phyloP scores from a whole-genome alignment of 2,797 vertebrate genomes.

The Cryptoblepharus egeriae region DNA sequence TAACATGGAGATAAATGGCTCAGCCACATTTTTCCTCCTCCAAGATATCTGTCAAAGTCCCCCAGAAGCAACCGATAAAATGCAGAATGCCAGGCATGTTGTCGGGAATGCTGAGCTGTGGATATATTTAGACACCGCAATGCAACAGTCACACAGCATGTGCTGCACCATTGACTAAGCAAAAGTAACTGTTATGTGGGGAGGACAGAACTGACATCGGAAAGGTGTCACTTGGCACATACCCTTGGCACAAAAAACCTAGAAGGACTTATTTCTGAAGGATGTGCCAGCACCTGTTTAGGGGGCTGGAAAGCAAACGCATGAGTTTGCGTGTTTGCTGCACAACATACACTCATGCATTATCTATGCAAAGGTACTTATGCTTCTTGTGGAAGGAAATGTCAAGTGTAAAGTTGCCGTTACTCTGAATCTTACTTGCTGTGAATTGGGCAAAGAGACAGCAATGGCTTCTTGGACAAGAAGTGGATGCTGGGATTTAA shows the following conservation, averaged over 20 bases:
- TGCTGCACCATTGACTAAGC: slow-evolving; percentile 48
- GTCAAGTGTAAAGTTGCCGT: background rate
- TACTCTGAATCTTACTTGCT: too few species aligned
- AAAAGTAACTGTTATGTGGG: slow-evolving; percentile 5
- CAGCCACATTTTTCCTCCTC: background rate
- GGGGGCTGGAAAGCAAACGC: too few species aligned
- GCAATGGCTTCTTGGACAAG: too few species aligned
- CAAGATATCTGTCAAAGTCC: background rate
- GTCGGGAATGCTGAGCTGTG: background rate
- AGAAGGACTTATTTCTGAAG: rapidly evolving
- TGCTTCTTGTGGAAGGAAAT: background rate
- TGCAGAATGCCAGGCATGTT: background rate
- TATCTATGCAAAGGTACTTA: background rate
- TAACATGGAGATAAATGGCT: too few species aligned
- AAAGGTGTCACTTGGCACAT: background rate
- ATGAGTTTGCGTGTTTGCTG: background rate
- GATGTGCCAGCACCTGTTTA: background rate
- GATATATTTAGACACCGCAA: slow-evolving; percentile 62
- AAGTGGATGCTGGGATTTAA: background rate
- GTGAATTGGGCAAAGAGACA: too few species aligned
- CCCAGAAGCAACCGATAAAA: background rate
- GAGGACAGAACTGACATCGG: slow-evolving; percentile 59
- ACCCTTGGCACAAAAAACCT: too few species aligned
- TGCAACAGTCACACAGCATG: slow-evolving; percentile 60
- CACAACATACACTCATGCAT: background rate